phyloP scores from a whole-genome alignment of 2,888 invertebrate species.

The Chironomus tentans region DNA sequence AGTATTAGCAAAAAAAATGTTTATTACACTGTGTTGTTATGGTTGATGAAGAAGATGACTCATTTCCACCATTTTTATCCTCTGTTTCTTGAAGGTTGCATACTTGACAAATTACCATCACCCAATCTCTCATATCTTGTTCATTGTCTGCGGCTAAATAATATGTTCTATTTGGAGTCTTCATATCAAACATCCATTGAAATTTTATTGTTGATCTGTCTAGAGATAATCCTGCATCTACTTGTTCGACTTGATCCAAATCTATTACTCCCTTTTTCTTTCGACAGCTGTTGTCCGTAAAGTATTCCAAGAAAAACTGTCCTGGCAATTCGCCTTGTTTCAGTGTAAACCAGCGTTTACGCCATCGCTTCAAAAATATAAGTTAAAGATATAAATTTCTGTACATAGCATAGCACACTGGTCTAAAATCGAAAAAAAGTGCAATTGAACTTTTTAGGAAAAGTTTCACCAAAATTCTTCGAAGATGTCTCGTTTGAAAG shows the following conservation, averaged over 20 bases:
- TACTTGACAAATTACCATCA: slow-evolving; percentile 84
- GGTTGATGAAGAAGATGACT: slow-evolving; percentile 32
- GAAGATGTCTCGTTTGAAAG: no score
- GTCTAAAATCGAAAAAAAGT: no score
- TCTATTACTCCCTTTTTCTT: slow-evolving; percentile 84
- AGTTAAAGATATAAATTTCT: slow-evolving; percentile 4
- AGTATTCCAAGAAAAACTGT: slow-evolving; percentile 89
- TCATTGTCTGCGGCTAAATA: slow-evolving; percentile 89
- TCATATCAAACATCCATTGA: slow-evolving; percentile 79
- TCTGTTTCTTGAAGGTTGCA: slow-evolving; percentile 73
- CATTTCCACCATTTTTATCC: slow-evolving; percentile 41
- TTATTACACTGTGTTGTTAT: background rate
- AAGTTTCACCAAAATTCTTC: no score
- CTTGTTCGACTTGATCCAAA: slow-evolving; percentile 92
- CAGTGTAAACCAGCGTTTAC: slow-evolving; percentile 87
- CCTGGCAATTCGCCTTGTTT: slow-evolving; percentile 88
- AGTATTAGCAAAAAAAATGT: background rate
- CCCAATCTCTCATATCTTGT: slow-evolving; percentile 91
- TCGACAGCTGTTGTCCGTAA: slow-evolving; percentile 75
- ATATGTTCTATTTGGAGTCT: slow-evolving; percentile 80
- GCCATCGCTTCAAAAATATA: slow-evolving; percentile 69
- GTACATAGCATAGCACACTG: no score
- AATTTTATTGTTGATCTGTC: slow-evolving; percentile 62
- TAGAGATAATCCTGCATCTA: slow-evolving; percentile 77
- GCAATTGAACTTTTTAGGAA: no score